Evolutionary conservation across 2,797 vertebrate genomes (phyloP).

Genomic region (Acridotheres tristis): DNA sequence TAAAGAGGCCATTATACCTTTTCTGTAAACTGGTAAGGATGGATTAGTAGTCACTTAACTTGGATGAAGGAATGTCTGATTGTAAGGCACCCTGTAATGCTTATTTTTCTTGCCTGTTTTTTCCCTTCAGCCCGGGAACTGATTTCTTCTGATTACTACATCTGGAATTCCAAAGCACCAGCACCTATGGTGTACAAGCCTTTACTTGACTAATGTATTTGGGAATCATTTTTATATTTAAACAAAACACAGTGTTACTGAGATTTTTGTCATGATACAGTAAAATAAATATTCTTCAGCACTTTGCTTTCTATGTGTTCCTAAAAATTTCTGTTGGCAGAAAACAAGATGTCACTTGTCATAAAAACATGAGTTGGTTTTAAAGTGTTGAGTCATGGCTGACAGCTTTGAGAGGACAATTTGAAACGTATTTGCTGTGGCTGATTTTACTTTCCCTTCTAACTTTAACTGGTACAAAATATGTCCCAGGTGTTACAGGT

Average conservation of each 20-base stretch:
- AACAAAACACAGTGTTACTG: neutral
- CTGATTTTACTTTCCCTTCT: neutral
- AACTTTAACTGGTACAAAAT: neutral
- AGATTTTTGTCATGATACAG: neutral
- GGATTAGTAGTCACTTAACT: slow-evolving; percentile 43
- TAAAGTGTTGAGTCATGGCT: neutral
- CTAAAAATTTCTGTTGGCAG: neutral
- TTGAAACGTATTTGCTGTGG: neutral
- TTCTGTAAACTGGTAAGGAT: slow-evolving; percentile 53
- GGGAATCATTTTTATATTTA: slow-evolving; percentile 9
- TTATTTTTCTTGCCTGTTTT: slow-evolving; percentile 34
- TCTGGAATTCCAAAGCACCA: slow-evolving; percentile 93
- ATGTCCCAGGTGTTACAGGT: neutral
- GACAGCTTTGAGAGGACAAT: neutral
- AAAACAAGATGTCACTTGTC: neutral
- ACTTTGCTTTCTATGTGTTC: neutral
- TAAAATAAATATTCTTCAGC: slow-evolving; percentile 39
- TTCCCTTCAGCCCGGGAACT: slow-evolving; percentile 84
- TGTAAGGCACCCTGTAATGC: slow-evolving; percentile 16
- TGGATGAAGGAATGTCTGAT: slow-evolving; percentile 28
- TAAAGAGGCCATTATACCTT: slow-evolving; percentile 49
- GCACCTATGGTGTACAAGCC: slow-evolving; percentile 82
- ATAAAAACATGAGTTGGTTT: neutral
- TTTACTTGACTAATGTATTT: slow-evolving; percentile 53
- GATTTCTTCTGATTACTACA: slow-evolving; percentile 90